phyloP scores from a whole-genome alignment of 2,113 vertebrate genomes.

The Nettapus auritus region DNA sequence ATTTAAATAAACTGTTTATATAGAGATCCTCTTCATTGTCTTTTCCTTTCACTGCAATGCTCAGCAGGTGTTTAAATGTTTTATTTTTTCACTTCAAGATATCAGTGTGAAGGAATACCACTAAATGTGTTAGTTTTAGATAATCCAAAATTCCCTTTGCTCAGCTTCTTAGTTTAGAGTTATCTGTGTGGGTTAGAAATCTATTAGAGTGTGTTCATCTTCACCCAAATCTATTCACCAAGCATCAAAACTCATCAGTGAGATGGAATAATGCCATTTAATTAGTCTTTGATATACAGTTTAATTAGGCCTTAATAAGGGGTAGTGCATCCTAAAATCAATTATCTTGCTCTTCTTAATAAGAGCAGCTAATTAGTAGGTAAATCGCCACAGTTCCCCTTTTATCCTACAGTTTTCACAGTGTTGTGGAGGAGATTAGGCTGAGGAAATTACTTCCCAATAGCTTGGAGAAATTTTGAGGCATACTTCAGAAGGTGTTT shows the following conservation, averaged over 20 bases:
- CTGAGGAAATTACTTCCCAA: slow-evolving; percentile 59
- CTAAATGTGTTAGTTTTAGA: slow-evolving; percentile 74
- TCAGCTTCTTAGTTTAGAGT: slow-evolving; percentile 69
- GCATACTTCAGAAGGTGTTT: slow-evolving; percentile 45
- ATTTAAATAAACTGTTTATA: slow-evolving; percentile 63
- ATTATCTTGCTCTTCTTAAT: slow-evolving; percentile 85
- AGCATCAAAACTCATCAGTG: slow-evolving; percentile 84
- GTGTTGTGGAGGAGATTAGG: slow-evolving; percentile 76
- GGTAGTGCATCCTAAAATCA: slow-evolving; percentile 86
- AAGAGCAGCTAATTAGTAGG: slow-evolving; percentile 87
- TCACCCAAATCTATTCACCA: slow-evolving; percentile 80
- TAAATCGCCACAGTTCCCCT: slow-evolving; percentile 83
- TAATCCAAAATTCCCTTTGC: slow-evolving; percentile 77
- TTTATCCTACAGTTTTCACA: slow-evolving; percentile 78
- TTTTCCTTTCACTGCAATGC: slow-evolving; percentile 19
- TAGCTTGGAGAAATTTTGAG: slow-evolving; percentile 73
- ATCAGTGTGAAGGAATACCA: slow-evolving; percentile 59
- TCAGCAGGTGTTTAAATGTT: slow-evolving; percentile 67
- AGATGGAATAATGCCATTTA: slow-evolving; percentile 86
- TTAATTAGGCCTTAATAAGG: slow-evolving; percentile 88
- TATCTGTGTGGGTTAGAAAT: slow-evolving; percentile 76
- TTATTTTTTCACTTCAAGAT: slow-evolving; percentile 58
- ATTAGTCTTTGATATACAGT: slow-evolving; percentile 88
- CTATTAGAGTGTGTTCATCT: slow-evolving; percentile 76
- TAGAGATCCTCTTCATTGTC: slow-evolving; percentile 25